Base-by-base conservation (phyloP, 1,140 invertebrate genomes). In the Brachionus paranguensis region DNA sequence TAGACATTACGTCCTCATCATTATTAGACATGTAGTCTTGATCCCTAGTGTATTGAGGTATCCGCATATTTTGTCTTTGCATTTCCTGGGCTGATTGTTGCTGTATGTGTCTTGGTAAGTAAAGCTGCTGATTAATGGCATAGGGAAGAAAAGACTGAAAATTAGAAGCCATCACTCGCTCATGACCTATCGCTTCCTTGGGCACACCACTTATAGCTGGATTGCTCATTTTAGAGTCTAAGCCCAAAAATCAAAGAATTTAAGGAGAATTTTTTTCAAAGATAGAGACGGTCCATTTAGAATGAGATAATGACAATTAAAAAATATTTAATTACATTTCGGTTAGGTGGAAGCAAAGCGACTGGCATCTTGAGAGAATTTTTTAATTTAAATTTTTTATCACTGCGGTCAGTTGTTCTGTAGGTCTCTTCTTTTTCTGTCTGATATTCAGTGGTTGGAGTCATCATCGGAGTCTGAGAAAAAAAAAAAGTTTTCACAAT, bases 1-100 rank as follows among this genome's bases (percentile, higher is more conserved):
- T 14, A 72, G 68, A 72, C 43, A n/a, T 76, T 76, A 76, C 72
- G 47, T 76, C 72, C 8, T 76, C 72, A 5, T 76, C 72, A 50
- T 50, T 50, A 76, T 76, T 76, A 11, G 72, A 50, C 12, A 24
- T 37, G 17, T 76, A 76, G 47, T 76, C 72, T 5, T 47, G 72
- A 3, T 76, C 72, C 27, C 72, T 76, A 50, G 20, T 50, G 20
- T 50, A 76, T 11, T 76, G 72, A 50, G 72, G 10, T 1, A 76
- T 14, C 0, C 72, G 72, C 14, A 76, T 53, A 29, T 76, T 76
- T 29, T 76, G 72, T 76, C 72, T 47, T 12, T 76, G 72, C 20
- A 76, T 14, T 10, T 76, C 72, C 3, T 76, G 72, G 0, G 43
- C 43, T 76, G 47, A 45, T 11, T 76, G 72, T 76, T 76, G 72